Base-by-base conservation (phyloP, 1,140 invertebrate genomes). In the Rhyzopertha dominica region DNA sequence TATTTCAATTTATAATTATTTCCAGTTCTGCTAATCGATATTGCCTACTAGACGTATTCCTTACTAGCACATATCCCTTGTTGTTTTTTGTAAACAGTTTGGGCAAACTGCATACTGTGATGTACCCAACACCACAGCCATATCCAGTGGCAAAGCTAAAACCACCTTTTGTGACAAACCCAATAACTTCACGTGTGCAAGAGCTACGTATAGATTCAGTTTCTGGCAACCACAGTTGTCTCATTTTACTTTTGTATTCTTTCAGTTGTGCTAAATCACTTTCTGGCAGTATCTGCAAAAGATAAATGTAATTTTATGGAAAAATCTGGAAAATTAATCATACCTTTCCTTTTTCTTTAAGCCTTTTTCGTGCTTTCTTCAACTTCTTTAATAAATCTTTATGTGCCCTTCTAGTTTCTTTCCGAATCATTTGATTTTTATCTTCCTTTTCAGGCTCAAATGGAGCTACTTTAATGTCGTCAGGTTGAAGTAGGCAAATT, bases 111-210 rank as follows among this genome's bases (percentile, higher is more conserved):
- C 69, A 64, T 10, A 76, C 61, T 2, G 79, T 69, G 1, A 87
- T 67, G 58, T 85, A 88, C 24, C 85, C 86, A 5, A 84, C 63
- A 32, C 78, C 84, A 51, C 74, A 70, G 40, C 75, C 74, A 23
- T 68, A 73, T 1, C 80, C 78, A 59, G 81, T 74, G 1, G 75
- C 75, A 49, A 82, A 82, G 53, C 78, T 82, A 60, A 82, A 90
- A 22, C 74, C 76, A 18, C 84, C 85, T 47, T 77, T 67, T 25
- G 69, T 74, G 7, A 90, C 57, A 67, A 80, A 91, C 29, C 89
- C 89, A 52, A 89, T 78, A 2, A 84, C 70, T 63, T 83, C 71
- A 53, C 85, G 73, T 12, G 72, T 72, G 56, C 77, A 78, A 12
- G 76, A 74, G 34, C 76, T 54, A n/a, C 81, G 75, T 23, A 87